Conservation (phyloP, 2,888 invertebrate species). For the Opisthograptis luteolata region DNA sequence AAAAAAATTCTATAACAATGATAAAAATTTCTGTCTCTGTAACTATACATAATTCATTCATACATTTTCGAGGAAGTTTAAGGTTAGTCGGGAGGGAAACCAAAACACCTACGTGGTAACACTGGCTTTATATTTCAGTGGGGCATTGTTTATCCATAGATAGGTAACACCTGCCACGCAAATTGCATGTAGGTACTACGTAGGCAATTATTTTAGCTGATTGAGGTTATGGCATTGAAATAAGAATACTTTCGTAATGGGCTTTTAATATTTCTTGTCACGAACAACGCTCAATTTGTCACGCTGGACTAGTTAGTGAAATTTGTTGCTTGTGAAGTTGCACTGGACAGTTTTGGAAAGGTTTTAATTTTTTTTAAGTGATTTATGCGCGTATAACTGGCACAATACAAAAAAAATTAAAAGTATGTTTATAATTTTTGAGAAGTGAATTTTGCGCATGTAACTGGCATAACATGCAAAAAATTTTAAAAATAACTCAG, state of each 20-base stretch:
- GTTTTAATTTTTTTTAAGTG: not conserved
- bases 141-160: constrained; percentile 29
- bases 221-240: constrained; percentile 65
- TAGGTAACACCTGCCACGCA: constrained; percentile 55
- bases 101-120: too few relatives aligned
- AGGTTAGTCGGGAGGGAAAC: too few relatives aligned
- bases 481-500: too few relatives aligned
- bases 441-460: too few relatives aligned
- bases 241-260: constrained; percentile 57
- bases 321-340: constrained; percentile 8
- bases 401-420: too few relatives aligned
- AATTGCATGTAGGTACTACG: constrained; percentile 53
- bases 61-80: too few relatives aligned
- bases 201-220: constrained; percentile 49
- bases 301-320: constrained; percentile 4
- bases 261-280: constrained; percentile 57
- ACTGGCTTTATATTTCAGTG: constrained; percentile 17
- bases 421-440: too few relatives aligned
- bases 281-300: constrained; percentile 44
- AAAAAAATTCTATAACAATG: too few relatives aligned
- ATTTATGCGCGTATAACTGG: too few relatives aligned
- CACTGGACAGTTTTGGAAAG: not conserved
- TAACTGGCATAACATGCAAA: too few relatives aligned
- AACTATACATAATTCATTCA: too few relatives aligned
- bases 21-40: too few relatives aligned